Evolutionary conservation across 30 jellyfish, hydroid and myxozoan species (phyloP), one percentile per base, ranked within the genome.

Genomic region (Pelagia noctiluca): DNA sequence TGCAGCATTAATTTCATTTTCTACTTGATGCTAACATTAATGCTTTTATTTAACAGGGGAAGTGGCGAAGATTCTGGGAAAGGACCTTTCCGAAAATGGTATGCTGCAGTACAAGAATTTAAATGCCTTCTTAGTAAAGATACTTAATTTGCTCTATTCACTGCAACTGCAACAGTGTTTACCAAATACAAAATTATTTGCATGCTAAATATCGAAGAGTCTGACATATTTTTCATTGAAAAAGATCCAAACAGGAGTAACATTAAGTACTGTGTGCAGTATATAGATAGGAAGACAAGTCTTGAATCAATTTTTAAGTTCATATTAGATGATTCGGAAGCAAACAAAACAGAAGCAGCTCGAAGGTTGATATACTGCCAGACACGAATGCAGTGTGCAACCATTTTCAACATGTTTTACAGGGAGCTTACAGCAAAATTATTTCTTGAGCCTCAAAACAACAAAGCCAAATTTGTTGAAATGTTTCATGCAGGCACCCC

Each of bases 401-500:
- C 49, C n/a, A 21, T 74, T 3, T 74, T 50, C 74, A 48, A 32
- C 16, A 48, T 49, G 48, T 1, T 74, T 52, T 52, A 21, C 29
- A n/a, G 22, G 53, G 72, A 24, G 50, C 76, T 74, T 23, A 50
- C 50, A 47, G 53, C 46, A 54, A 52, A 0, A 29, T 54, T 5
- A 42, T 48, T 47, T 74, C 38, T 12, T 66, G 47, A 52, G 86
- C n/a, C 75, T n/a, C 52, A 21, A 49, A 25, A 24, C 23, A 37
- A 16, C 29, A 42, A 50, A 38, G 34, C 22, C n/a, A 36, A 71
- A 23, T 25, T 47, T 31, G 76, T 74, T 74, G 76, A 74, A 53
- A 38, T 74, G 86, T 74, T 22, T 38, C 86, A 74, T 74, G 86
- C 86, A 38, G 86, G 86, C 0, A 74, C 76, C 28, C 76, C 86